phyloP scores from a whole-genome alignment of 2,113 vertebrate species.

The Glareola pratincola region DNA sequence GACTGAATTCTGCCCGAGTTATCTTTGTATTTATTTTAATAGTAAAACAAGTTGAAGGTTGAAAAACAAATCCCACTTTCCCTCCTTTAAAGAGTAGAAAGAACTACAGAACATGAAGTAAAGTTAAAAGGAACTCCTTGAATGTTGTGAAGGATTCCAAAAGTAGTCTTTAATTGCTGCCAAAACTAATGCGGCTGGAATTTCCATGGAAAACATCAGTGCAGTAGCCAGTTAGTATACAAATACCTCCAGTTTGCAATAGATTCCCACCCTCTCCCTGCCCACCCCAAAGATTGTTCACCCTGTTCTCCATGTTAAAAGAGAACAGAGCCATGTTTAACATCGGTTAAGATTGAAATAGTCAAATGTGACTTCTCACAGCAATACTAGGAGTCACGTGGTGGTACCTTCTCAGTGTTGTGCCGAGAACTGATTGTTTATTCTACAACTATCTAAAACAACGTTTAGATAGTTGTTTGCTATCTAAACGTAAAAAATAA shows the following conservation, averaged over 20 bases:
- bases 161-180: conserved; percentile 40
- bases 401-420: neutral
- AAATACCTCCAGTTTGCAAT: neutral
- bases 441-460: neutral
- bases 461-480: too few relatives aligned
- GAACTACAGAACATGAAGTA: neutral
- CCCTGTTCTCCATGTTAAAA: neutral
- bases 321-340: neutral
- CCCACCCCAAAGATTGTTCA: neutral
- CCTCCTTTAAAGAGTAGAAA: neutral
- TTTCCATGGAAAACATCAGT: conserved; percentile 21
- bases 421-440: neutral
- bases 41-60: neutral
- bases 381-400: neutral
- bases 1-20: neutral
- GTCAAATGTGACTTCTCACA: neutral
- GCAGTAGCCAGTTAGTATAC: neutral
- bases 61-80: neutral
- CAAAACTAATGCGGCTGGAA: neutral
- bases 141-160: conserved; percentile 21
- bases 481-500: neutral
- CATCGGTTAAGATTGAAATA: neutral
- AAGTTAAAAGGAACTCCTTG: conserved; percentile 7
- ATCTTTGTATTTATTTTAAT: conserved; percentile 26
- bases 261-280: neutral